Conservation (phyloP, 37 sponge, comb jelly and placozoan species). For the Aplysina aerophoba region DNA sequence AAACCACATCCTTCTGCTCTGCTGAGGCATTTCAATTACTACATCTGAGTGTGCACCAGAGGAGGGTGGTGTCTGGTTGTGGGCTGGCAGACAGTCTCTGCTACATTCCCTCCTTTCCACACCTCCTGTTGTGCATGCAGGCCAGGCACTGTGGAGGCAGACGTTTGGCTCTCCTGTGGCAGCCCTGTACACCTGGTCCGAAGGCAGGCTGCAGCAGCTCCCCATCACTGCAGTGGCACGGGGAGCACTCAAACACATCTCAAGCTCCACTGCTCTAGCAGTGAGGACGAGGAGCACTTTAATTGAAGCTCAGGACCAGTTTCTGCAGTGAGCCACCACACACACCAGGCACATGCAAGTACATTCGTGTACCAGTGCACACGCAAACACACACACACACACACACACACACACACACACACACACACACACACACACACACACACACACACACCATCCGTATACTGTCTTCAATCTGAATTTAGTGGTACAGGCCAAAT, state of each 20-base stretch:
- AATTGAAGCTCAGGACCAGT: conserved; percentile 53
- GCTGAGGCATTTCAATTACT: too few relatives aligned
- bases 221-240: conserved; percentile 60
- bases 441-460: too few relatives aligned
- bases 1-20: too few relatives aligned
- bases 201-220: conserved; percentile 52
- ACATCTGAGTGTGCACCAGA: too few relatives aligned
- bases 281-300: conserved; percentile 42
- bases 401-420: not conserved
- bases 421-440: not conserved
- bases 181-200: conserved; percentile 51
- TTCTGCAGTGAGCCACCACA: conserved; percentile 51
- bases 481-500: too few relatives aligned
- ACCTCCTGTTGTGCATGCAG: conserved; percentile 32
- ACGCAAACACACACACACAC: too few relatives aligned
- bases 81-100: too few relatives aligned
- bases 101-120: not conserved
- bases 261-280: conserved; percentile 61
- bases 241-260: conserved; percentile 53
- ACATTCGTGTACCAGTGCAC: not conserved
- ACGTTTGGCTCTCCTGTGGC: conserved; percentile 74
- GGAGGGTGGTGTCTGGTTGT: too few relatives aligned
- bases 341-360: not conserved
- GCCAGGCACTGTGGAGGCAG: conserved; percentile 61
- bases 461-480: too few relatives aligned